Conservation (phyloP, 1,140 invertebrate species). For the Bombus sibiricus region DNA sequence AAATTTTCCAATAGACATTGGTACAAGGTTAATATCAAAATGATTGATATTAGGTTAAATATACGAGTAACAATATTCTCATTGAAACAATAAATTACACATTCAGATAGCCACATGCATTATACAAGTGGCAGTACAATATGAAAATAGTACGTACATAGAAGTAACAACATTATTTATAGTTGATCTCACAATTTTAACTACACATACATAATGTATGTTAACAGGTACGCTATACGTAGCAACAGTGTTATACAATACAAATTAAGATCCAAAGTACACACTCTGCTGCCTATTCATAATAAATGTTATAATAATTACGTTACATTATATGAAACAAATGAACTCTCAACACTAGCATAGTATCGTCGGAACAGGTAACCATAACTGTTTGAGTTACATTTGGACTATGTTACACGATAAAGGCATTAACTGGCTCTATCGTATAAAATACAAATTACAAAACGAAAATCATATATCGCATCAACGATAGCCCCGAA, state of each 20-base stretch:
- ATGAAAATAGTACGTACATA: background rate
- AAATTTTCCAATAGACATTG: background rate
- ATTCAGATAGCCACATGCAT: background rate
- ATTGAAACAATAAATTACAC: background rate
- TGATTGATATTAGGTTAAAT: background rate
- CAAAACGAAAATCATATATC: background rate
- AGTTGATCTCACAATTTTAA: background rate
- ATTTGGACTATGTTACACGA: background rate
- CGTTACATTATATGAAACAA: background rate
- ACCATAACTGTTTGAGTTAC: background rate
- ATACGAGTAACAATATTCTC: background rate
- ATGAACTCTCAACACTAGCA: background rate
- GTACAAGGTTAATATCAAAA: background rate
- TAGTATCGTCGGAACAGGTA: background rate
- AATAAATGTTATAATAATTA: background rate
- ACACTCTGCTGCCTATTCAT: background rate
- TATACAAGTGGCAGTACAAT: background rate
- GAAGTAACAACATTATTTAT: background rate
- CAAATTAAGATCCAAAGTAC: background rate
- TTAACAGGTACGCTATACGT: background rate
- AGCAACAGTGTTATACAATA: background rate
- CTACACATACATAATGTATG: background rate
- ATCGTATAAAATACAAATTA: background rate
- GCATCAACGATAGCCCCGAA: no score
- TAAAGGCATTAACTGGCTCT: background rate